phyloP scores from a whole-genome alignment of 1,140 invertebrate species.

The Drosophila arizonae region DNA sequence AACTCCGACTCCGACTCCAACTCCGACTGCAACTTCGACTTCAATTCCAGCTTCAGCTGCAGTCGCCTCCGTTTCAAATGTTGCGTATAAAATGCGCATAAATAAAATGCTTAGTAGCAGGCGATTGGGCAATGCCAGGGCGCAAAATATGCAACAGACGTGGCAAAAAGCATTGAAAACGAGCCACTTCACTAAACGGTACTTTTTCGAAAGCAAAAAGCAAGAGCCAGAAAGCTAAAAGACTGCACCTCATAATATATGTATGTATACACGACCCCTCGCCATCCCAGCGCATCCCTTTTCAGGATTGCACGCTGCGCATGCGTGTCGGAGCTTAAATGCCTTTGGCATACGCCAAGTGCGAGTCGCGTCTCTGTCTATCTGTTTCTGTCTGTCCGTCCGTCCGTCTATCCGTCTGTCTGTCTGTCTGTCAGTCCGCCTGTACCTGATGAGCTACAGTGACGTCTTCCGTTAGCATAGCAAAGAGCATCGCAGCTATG shows the following conservation, averaged over 20 bases:
- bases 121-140: conserved; percentile 15
- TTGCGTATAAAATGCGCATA: conserved; percentile 69
- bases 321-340: conserved; percentile 66
- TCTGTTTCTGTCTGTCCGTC: conserved; percentile 13
- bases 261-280: conserved; percentile 2
- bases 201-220: conserved; percentile 19
- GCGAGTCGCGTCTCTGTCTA: conserved; percentile 26
- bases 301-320: conserved; percentile 46
- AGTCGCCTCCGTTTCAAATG: conserved; percentile 50
- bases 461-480: conserved; percentile 23
- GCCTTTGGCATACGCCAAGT: conserved; percentile 71
- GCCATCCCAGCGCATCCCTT: conserved; percentile 20
- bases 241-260: neutral
- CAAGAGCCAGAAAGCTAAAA: neutral
- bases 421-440: too few relatives aligned
- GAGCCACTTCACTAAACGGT: conserved; percentile 33
- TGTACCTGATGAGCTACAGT: conserved; percentile 21
- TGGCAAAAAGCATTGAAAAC: conserved; percentile 24
- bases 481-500: conserved; percentile 12
- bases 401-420: neutral
- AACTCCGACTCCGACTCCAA: conserved; percentile 22
- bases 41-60: conserved; percentile 27
- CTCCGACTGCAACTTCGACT: conserved; percentile 3
- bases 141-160: conserved; percentile 26
- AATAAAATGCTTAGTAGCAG: conserved; percentile 51